Evolutionary conservation across 2,113 vertebrate species (phyloP).

Genomic region (Athene noctua): DNA sequence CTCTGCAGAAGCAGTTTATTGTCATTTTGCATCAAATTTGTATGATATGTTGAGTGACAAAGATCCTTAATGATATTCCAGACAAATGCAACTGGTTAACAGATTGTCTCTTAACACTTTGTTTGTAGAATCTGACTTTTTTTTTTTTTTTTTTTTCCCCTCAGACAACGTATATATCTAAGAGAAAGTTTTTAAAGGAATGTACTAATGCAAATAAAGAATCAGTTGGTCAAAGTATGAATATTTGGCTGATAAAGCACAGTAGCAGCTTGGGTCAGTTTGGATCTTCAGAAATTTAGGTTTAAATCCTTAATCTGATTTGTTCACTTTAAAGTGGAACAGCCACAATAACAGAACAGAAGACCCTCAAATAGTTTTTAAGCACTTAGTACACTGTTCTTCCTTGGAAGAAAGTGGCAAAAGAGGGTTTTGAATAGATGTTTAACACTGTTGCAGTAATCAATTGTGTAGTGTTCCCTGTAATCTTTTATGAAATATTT

Average conservation of each 20-base stretch:
- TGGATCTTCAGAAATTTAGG: neutral
- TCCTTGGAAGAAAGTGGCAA: neutral
- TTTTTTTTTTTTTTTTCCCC: neutral
- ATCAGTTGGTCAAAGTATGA: neutral
- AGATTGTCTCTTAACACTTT: neutral
- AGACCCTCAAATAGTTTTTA: neutral
- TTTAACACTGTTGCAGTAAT: neutral
- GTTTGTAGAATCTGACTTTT: neutral
- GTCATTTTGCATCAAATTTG: neutral
- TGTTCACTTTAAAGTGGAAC: neutral
- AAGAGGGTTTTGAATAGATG: neutral
- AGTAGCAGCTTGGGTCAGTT: neutral
- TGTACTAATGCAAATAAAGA: neutral
- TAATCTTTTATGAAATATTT: neutral
- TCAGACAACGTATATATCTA: neutral
- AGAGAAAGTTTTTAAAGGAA: neutral
- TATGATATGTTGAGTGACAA: neutral
- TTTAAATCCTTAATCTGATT: neutral
- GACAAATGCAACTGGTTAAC: neutral
- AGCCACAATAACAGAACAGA: neutral
- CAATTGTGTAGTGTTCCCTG: neutral
- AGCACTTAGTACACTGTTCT: neutral
- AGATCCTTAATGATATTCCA: neutral
- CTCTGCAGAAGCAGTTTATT: neutral
- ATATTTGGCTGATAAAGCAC: neutral